These are phyloP conservation scores for Illadopsis cleaveri DNA, from an alignment of 2,113 vertebrate genomes.

Conservation along the genomic window DNA sequence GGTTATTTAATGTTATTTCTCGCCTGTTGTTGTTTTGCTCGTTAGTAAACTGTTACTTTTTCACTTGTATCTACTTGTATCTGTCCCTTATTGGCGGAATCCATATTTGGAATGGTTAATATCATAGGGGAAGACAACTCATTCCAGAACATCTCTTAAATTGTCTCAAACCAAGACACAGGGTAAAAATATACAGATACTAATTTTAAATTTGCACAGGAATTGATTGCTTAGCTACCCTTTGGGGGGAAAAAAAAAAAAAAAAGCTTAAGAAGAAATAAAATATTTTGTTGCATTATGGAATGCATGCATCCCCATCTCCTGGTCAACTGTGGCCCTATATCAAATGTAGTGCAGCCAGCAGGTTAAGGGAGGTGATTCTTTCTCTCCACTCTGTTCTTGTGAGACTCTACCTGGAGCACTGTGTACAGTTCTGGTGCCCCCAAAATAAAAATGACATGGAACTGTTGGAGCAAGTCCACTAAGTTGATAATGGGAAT, in stretches of 20 bases:
- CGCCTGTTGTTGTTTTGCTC: too few relatives aligned
- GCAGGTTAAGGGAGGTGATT: background rate
- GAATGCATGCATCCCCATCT: accelerated
- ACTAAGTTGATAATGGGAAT: background rate
- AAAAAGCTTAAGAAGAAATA: background rate
- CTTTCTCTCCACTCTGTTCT: background rate
- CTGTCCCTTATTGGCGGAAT: background rate
- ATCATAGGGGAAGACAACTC: background rate
- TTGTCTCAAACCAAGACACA: background rate
- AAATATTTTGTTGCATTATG: background rate
- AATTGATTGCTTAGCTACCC: background rate
- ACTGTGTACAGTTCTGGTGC: accelerated
- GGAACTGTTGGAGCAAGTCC: background rate
- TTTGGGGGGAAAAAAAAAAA: too few relatives aligned
- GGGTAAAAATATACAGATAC: background rate
- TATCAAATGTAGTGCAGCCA: background rate
- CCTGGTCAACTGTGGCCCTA: background rate
- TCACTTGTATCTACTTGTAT: too few relatives aligned
- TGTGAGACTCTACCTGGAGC: background rate
- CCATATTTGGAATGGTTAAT: background rate
- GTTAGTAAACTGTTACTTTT: background rate
- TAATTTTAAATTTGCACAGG: background rate
- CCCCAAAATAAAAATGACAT: background rate
- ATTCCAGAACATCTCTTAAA: background rate
- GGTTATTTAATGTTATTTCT: background rate